Base-by-base conservation (phyloP, 2,888 invertebrate genomes). In the Diadegma fenestrale region DNA sequence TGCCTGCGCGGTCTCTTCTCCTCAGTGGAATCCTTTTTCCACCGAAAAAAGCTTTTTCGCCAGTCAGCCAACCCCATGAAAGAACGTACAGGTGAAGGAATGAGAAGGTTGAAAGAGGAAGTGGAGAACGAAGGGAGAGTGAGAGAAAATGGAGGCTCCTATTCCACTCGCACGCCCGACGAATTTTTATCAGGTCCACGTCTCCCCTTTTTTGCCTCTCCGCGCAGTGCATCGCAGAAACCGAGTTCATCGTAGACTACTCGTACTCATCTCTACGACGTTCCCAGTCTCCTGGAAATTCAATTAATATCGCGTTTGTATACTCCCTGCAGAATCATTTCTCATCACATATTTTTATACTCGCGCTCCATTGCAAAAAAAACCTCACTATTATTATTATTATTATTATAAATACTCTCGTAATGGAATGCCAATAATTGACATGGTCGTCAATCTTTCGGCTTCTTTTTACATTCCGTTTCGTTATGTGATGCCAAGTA, bases 11-110 rank as follows among this genome's bases (percentile, higher is more conserved):
- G 71, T 78, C 79, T 71, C 76, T 82, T 72, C 82, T 68, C 72
- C 76, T 84, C 72, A 58, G 73, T 22, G 51, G 78, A 88, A 88
- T 86, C 82, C 87, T 83, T 89, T 87, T 87, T 88, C 82, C 82
- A 76, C 86, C 72, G 64, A 82, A 84, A 77, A 84, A 85, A 80
- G 76, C 79, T 64, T 71, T 64, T 58, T 63, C 84, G 78, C 75
- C 84, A 82, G 82, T 76, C 86, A 82, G 78, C 79, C 84, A 80
- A 68, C 86, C 84, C 84, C 71, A 45, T 48, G 82, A 79, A 68
- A 58, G 81, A 71, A 82, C 48, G 72, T 45, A 48, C 58, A 83
- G 71, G 37, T 58, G n/a, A 33, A 61, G 54, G 77, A 54, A 72
- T 54, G 72, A 37, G 26, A 48, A 51, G 54, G 64, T 37, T 41